phyloP scores from a whole-genome alignment of 2,888 invertebrate genomes.

The Liodrosophila aerea region DNA sequence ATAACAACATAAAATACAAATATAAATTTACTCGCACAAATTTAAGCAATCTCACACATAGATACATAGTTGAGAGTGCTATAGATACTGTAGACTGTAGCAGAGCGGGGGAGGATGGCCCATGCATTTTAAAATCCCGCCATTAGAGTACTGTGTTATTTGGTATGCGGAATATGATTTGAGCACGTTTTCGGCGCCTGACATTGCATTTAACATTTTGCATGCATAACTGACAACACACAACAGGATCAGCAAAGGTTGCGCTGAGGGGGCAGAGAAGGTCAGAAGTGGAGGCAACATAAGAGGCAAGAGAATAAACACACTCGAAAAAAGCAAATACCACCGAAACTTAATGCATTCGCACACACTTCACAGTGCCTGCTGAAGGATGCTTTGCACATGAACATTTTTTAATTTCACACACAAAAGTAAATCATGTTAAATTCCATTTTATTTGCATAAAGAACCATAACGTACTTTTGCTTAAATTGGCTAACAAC shows the following conservation, averaged over 20 bases:
- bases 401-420: conserved; percentile 11
- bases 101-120: conserved; percentile 20
- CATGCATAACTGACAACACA: conserved; percentile 43
- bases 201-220: conserved; percentile 70
- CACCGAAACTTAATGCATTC: conserved; percentile 28
- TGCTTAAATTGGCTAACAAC: conserved; percentile 61
- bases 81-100: not conserved
- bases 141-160: conserved; percentile 69
- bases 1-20: conserved; percentile 30
- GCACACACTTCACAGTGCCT: not conserved
- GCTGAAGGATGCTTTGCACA: conserved; percentile 1
- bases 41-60: conserved; percentile 26
- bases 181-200: conserved; percentile 53
- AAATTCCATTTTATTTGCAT: conserved; percentile 18
- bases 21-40: conserved; percentile 24
- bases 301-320: conserved; percentile 15
- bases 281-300: not conserved
- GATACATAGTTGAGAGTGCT: not conserved
- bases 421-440: conserved; percentile 42
- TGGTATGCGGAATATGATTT: conserved; percentile 71
- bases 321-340: conserved; percentile 18
- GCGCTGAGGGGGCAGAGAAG: not conserved
- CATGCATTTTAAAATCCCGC: conserved; percentile 73
- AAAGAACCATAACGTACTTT: conserved; percentile 24
- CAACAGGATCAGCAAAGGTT: conserved; percentile 5